Base-by-base conservation (phyloP, 2,797 vertebrate genomes). In the Crypturellus tataupa region DNA sequence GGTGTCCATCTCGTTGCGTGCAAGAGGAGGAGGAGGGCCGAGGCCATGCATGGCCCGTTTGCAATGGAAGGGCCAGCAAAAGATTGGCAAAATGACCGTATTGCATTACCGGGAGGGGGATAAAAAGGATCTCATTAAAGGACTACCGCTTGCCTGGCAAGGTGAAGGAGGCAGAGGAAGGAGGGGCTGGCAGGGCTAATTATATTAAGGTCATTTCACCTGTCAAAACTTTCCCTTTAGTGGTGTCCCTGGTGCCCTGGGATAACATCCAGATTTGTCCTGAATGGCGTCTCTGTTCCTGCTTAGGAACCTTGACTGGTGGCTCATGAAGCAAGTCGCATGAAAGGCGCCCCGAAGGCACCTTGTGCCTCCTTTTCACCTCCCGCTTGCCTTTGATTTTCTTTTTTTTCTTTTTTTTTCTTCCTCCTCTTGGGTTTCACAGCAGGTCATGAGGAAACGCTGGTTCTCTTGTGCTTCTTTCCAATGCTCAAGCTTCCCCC, bases 161-260 rank as follows among this genome's bases (percentile, higher is more conserved):
- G 93, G 93, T 94, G 89, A 95, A 97, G 94, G 93, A 96, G 91
- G 95, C 93, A 96, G 94, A 84, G 95, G 95, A 95, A 96, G 96
- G 96, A 96, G 96, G 95, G 94, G 94, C 92, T 93, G 93, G 94
- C 84, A 93, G 78, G 78, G 77, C 93, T 96, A 85, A 95, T 97
- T 95, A 94, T 94, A 96, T 95, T 96, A 96, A 94, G 97, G 92
- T 91, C 86, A 85, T 85, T 94, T 95, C 96, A 95, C 88, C 96
- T 95, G 93, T 95, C 94, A 94, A 91, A 97, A 94, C 88, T 84
- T 96, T 95, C 94, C 95, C 90, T 89, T 92, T 93, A 69, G 58
- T 68, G 31, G 84, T 94, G 92, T 95, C 94, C 96, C 95, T 64
- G 65, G 78, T 92, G 87, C 93, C 93, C 93, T 90, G 68, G 87